Conservation (phyloP, 2,888 invertebrate species). For the Carpatolechia fugitivella region DNA sequence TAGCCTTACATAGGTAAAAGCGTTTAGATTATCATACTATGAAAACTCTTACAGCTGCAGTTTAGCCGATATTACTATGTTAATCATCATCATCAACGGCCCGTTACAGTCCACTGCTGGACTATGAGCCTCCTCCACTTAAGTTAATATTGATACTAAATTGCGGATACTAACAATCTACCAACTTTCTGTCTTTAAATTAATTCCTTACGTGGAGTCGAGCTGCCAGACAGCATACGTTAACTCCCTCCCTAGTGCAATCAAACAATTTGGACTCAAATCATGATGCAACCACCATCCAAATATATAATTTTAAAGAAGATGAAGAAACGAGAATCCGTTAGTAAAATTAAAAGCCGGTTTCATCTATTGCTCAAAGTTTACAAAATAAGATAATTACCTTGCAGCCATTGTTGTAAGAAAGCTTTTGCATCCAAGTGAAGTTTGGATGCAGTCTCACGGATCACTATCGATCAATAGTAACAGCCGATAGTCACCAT, state of each 20-base stretch:
- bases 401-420: slow-evolving; percentile 58
- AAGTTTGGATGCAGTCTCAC: slow-evolving; percentile 26
- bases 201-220: slow-evolving; percentile 31
- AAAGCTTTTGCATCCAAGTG: slow-evolving; percentile 26
- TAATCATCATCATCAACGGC: too few species aligned
- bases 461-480: slow-evolving; percentile 23
- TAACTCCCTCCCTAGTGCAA: not conserved
- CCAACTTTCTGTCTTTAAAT: slow-evolving; percentile 36
- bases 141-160: too few species aligned
- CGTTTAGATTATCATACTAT: too few species aligned
- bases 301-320: not conserved
- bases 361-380: not conserved
- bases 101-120: too few species aligned
- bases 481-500: slow-evolving; percentile 16
- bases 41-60: too few species aligned
- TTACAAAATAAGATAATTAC: slow-evolving; percentile 35
- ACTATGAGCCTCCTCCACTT: too few species aligned
- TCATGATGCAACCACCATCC: not conserved
- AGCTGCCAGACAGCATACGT: slow-evolving; percentile 15
- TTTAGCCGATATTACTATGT: too few species aligned
- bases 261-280: not conserved
- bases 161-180: not conserved
- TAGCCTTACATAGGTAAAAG: too few species aligned
- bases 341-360: not conserved
- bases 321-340: not conserved